Evolutionary conservation across 2,113 vertebrate species (phyloP), one percentile per base, ranked within the genome.

Genomic region (Cygnus atratus): DNA sequence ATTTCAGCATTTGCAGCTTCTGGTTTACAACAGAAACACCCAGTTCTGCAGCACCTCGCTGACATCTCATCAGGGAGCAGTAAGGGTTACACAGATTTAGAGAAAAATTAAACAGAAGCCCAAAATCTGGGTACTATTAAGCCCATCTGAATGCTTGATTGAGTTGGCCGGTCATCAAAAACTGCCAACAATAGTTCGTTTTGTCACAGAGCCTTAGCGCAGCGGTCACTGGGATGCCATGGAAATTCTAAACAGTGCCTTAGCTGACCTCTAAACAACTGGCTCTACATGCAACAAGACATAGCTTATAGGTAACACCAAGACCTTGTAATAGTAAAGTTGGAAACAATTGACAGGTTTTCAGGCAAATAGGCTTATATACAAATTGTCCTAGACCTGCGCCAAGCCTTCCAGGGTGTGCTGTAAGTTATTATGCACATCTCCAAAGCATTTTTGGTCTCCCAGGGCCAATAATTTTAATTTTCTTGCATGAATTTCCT

Each of bases 181-280:
- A 50, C 37, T 89, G 74, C 28, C 39, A 84, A 91, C 87, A 95
- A 89, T 87, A 79, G 84, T 76, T 92, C 55, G 62, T 85, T 95
- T 93, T 92, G 84, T 88, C 62, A 41, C 41, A 73, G 46, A 74
- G n/a, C 48, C 29, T 46, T 33, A 78, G 43, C 59, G 35, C 39
- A 83, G 12, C 3, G 3, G n/a, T 48, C 35, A 28, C 46, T 22
- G 79, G 33, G 86, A 54, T 90, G 57, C 83, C 2, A 0, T 93
- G 83, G 70, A 95, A 97, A 87, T 93, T 94, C 84, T 92, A 89
- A 85, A 84, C 74, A 83, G n/a, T 92, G 67, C 41, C 88, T 91
- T 67, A 72, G 77, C 80, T 92, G 57, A 84, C 52, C 75, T 52
- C 26, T 90, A 86, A 90, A 88, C 85, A 94, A 22, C 73, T 61